These are phyloP conservation scores for Lysandra bellargus DNA, from an alignment of 2,888 invertebrate genomes.

Conservation along the genomic window DNA sequence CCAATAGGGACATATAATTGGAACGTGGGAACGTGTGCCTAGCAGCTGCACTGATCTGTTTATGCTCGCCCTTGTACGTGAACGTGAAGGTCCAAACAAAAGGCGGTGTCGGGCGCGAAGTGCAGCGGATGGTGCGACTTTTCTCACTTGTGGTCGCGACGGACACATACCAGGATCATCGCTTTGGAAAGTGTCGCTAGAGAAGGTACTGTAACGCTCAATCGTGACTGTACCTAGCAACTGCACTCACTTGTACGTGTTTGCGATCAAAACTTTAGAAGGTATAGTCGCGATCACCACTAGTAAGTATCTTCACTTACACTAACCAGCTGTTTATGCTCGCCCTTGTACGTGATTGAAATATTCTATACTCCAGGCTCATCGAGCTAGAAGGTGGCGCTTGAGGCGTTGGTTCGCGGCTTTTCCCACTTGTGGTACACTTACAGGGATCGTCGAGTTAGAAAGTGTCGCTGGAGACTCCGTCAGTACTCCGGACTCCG, in stretches of 20 bases:
- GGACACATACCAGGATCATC: no score
- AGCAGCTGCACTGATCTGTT: slow-evolving; percentile 73
- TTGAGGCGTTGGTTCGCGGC: slow-evolving; percentile 81
- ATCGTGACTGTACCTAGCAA: no score
- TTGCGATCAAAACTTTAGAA: slow-evolving; percentile 82
- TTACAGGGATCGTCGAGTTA: no score
- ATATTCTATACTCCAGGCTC: slow-evolving; percentile 99
- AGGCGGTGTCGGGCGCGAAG: slow-evolving; percentile 92
- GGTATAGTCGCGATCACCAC: neutral
- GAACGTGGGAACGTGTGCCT: no score
- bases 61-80: slow-evolving; percentile 96
- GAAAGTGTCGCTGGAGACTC: no score
- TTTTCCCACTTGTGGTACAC: no score
- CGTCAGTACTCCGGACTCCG: no score
- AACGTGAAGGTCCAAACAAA: slow-evolving; percentile 93
- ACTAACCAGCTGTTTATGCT: slow-evolving; percentile 90
- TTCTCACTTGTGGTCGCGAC: no score
- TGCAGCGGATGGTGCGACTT: slow-evolving; percentile 84
- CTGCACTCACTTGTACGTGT: slow-evolving; percentile 87
- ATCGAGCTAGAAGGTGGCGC: slow-evolving; percentile 97
- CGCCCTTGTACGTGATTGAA: slow-evolving; percentile 96
- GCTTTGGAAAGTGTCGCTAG: no score
- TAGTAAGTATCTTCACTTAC: neutral
- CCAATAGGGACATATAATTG: no score
- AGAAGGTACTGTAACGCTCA: no score